Conservation (phyloP, 2,888 invertebrate genomes). For the Euplagia quadripunctaria region DNA sequence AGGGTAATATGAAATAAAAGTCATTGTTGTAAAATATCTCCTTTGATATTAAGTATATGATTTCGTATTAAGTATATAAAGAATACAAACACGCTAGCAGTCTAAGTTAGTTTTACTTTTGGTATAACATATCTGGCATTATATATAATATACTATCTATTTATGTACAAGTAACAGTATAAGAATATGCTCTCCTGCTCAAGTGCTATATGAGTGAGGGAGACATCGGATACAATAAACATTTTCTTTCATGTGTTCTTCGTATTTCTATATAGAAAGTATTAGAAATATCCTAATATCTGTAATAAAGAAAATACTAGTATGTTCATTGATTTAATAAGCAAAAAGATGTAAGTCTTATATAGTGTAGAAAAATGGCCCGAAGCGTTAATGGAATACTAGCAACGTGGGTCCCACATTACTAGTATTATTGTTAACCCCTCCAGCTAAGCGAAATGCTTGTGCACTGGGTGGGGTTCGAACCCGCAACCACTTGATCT, state of each 20-base stretch:
- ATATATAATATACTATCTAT: too few species aligned
- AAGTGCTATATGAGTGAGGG: neutral
- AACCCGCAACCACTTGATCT: too few species aligned
- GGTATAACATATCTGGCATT: constrained; percentile 53
- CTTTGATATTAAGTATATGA: constrained; percentile 67
- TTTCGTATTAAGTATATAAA: constrained; percentile 65
- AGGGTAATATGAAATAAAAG: constrained; percentile 36
- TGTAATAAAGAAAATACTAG: too few species aligned
- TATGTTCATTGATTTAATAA: too few species aligned
- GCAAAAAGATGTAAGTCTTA: too few species aligned
- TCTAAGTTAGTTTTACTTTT: constrained; percentile 55
- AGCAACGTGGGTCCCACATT: too few species aligned
- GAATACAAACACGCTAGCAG: constrained; percentile 56
- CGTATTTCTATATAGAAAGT: neutral
- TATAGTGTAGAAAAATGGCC: too few species aligned
- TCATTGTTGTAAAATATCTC: constrained; percentile 60
- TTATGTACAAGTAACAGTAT: neutral
- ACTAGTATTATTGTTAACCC: too few species aligned
- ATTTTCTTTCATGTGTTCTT: neutral
- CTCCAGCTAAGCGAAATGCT: too few species aligned
- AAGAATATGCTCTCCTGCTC: neutral
- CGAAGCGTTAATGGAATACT: too few species aligned
- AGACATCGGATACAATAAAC: neutral
- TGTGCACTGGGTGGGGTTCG: too few species aligned
- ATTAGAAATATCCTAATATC: neutral